Evolutionary conservation across 2,113 vertebrate genomes (phyloP).

Genomic region (Leucosticte australis): DNA sequence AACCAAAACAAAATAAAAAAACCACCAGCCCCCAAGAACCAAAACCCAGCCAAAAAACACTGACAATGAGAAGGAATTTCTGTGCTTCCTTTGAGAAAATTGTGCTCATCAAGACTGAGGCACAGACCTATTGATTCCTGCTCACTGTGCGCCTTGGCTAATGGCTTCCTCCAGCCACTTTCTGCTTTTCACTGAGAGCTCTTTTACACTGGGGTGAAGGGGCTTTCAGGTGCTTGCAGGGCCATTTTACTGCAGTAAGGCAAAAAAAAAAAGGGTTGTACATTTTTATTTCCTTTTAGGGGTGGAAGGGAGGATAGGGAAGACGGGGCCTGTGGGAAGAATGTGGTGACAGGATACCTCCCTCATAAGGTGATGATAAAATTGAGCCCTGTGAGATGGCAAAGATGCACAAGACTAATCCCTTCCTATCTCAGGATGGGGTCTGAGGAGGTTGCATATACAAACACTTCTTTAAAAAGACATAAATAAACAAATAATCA

Average conservation of each 20-base stretch:
- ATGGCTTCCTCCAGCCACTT: neutral
- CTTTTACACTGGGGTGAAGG: rapidly evolving
- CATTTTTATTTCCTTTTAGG: neutral
- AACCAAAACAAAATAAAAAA: too few relatives aligned
- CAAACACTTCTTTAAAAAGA: neutral
- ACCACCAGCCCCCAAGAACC: rapidly evolving
- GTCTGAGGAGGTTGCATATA: neutral
- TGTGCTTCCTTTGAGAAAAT: neutral
- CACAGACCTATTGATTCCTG: neutral
- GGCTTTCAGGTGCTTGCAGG: neutral
- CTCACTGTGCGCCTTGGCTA: neutral
- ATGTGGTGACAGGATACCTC: neutral
- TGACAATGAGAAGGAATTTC: neutral
- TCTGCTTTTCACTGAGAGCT: neutral
- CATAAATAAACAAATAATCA: neutral
- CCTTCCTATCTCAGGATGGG: neutral
- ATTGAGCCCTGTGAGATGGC: too few relatives aligned
- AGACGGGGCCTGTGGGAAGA: neutral
- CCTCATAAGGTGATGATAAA: too few relatives aligned
- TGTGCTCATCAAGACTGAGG: rapidly evolving
- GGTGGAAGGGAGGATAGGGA: neutral
- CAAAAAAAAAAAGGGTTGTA: neutral
- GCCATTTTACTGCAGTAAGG: neutral
- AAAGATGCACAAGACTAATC: neutral
- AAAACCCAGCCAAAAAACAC: neutral